These are phyloP conservation scores for Epiblema foenella DNA, from an alignment of 2,888 invertebrate genomes.

Conservation along the genomic window DNA sequence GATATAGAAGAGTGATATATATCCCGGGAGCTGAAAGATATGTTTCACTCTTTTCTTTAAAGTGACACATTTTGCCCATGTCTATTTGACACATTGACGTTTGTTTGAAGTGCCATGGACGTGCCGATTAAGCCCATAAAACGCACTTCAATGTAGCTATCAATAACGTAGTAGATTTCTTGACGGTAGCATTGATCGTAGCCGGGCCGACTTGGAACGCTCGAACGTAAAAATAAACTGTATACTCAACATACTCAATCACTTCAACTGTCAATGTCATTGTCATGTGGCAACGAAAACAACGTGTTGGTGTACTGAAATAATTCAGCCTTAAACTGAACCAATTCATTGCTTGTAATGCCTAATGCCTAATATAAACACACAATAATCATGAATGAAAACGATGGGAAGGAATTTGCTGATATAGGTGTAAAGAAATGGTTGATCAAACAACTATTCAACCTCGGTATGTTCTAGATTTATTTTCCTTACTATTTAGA, in stretches of 20 bases:
- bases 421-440: conserved; percentile 88
- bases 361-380: neutral
- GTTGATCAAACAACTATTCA: conserved; percentile 89
- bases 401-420: conserved; percentile 80
- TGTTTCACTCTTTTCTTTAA: too few species aligned
- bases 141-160: too few species aligned
- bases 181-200: too few species aligned
- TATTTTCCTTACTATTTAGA: conserved; percentile 1
- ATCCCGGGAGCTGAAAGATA: too few species aligned
- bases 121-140: too few species aligned
- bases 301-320: conserved; percentile 8
- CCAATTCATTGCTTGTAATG: neutral
- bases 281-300: conserved; percentile 32
- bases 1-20: too few species aligned
- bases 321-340: neutral
- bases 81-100: too few species aligned
- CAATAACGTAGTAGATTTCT: too few species aligned
- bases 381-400: conserved; percentile 64
- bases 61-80: too few species aligned
- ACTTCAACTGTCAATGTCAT: neutral
- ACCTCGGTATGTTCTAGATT: conserved; percentile 84
- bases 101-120: too few species aligned
- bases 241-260: too few species aligned
- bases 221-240: conserved; percentile 15
- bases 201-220: too few species aligned